Evolutionary conservation across 2,888 invertebrate genomes (phyloP).

Genomic region (Leuctra nigra): DNA sequence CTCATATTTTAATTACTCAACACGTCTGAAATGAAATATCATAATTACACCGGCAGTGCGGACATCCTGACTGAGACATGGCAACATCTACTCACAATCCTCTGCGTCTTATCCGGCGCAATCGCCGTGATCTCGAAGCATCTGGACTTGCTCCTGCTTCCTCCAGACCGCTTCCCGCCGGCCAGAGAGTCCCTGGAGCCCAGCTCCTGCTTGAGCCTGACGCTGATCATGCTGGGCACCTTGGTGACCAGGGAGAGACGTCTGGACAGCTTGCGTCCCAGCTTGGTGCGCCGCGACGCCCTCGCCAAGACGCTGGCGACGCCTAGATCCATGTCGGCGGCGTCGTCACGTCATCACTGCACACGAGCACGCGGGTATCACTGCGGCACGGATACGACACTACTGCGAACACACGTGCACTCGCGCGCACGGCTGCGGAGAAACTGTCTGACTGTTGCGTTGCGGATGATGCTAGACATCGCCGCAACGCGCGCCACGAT

Average conservation of each 20-base stretch:
- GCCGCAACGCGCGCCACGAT: too few species aligned
- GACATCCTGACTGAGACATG: not conserved
- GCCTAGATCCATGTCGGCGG: conserved; percentile 14
- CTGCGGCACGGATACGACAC: too few species aligned
- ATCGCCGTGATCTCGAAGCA: conserved; percentile 55
- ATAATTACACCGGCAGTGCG: too few species aligned
- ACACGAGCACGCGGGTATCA: too few species aligned
- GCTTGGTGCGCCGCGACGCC: conserved; percentile 37
- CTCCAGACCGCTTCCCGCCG: conserved; percentile 14
- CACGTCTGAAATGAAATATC: too few species aligned
- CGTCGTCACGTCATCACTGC: too few species aligned
- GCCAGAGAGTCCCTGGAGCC: conserved; percentile 23
- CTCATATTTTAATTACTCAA: too few species aligned
- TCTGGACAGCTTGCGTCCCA: conserved; percentile 54
- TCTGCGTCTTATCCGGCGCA: conserved; percentile 57
- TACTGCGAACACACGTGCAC: too few species aligned
- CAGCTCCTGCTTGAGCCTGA: conserved; percentile 21
- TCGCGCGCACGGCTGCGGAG: too few species aligned
- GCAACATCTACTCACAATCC: conserved; percentile 54
- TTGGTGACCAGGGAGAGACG: conserved; percentile 52
- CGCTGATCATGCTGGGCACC: conserved; percentile 49
- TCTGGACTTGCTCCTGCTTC: conserved; percentile 42
- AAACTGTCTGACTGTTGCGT: too few species aligned
- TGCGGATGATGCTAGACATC: too few species aligned
- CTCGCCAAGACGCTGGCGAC: conserved; percentile 20